Conservation (phyloP, 2,888 invertebrate species). For the Parnassius orleans region DNA sequence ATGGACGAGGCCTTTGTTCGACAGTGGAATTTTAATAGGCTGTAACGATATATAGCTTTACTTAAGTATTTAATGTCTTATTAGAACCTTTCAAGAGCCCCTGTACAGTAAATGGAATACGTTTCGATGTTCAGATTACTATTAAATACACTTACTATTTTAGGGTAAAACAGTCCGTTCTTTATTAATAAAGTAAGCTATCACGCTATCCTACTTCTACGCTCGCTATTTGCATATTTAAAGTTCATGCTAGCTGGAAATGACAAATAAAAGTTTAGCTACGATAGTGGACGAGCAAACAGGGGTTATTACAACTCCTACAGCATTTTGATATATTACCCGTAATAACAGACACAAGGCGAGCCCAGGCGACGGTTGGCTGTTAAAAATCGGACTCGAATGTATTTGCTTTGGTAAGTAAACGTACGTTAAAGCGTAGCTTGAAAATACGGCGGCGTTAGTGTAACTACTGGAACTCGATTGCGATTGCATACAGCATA, state of each 20-base stretch:
- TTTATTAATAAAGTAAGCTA: slow-evolving; percentile 1
- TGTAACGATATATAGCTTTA: too few relatives aligned
- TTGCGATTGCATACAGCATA: not conserved
- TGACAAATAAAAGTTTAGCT: slow-evolving; percentile 38
- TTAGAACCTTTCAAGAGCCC: too few relatives aligned
- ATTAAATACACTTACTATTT: too few relatives aligned
- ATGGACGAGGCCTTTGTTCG: too few relatives aligned
- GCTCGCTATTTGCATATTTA: slow-evolving; percentile 33
- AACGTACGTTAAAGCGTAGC: slow-evolving; percentile 51
- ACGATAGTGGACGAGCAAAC: slow-evolving; percentile 50
- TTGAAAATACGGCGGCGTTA: slow-evolving; percentile 1
- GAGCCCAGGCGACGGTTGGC: slow-evolving; percentile 49
- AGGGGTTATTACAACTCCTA: slow-evolving; percentile 64
- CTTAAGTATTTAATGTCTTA: too few relatives aligned
- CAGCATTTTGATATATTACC: slow-evolving; percentile 77
- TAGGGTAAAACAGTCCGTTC: not conserved
- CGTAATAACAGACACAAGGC: slow-evolving; percentile 64
- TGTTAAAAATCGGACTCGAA: slow-evolving; percentile 66
- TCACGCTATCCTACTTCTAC: slow-evolving; percentile 27
- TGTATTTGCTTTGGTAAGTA: slow-evolving; percentile 57
- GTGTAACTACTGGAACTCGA: slow-evolving; percentile 20
- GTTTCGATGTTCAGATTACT: too few relatives aligned
- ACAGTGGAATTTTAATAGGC: too few relatives aligned
- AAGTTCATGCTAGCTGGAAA: slow-evolving; percentile 30
- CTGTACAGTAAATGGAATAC: too few relatives aligned